These are phyloP conservation scores for Alauda arvensis DNA, from an alignment of 2,797 vertebrate species.

Conservation along the genomic window DNA sequence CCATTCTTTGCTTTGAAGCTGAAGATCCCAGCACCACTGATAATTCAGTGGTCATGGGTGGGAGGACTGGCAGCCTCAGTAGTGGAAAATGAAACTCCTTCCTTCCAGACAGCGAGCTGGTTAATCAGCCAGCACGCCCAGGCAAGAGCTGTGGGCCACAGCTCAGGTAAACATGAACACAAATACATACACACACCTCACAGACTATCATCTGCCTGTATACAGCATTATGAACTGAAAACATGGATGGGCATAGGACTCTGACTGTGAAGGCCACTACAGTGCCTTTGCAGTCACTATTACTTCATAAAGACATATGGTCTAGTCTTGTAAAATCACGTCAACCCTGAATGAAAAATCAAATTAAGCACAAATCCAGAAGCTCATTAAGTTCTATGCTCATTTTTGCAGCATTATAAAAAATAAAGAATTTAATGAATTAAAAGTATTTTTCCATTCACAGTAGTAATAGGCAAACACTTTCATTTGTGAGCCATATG, in stretches of 20 bases:
- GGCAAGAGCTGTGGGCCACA: background rate
- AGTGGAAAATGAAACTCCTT: background rate
- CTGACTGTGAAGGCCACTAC: background rate
- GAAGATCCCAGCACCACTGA: background rate
- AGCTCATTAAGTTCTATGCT: background rate
- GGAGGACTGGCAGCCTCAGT: background rate
- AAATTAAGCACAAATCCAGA: background rate
- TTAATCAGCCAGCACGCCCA: background rate
- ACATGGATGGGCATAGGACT: background rate
- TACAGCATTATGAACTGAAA: background rate
- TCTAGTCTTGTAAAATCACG: background rate
- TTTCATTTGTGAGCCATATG: background rate
- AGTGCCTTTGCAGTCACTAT: background rate
- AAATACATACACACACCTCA: background rate
- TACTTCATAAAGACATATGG: background rate
- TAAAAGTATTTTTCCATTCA: constrained; percentile 13
- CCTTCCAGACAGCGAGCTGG: background rate
- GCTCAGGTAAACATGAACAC: background rate
- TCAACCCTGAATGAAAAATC: background rate
- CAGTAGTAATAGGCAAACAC: background rate
- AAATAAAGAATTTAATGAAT: background rate
- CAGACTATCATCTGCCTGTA: background rate
- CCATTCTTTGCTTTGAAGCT: background rate
- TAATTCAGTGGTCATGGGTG: background rate
- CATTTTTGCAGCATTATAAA: background rate